Evolutionary conservation across 2,888 invertebrate genomes (phyloP), one percentile per base, ranked within the genome.

Genomic region (Tinea semifulvella): DNA sequence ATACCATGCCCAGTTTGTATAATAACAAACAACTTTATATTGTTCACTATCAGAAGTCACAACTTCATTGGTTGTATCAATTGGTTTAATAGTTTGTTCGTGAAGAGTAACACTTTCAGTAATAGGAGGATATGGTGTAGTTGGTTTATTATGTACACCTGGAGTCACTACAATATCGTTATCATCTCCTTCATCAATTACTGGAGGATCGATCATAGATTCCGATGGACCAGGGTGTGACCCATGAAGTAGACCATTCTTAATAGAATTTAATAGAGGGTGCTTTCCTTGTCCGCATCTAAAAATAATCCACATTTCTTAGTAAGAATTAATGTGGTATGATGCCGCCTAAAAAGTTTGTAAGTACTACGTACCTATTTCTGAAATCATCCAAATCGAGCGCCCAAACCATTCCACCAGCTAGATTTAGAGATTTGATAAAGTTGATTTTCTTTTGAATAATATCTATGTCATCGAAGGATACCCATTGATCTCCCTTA

Each of bases 1-100:
- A 68, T 95, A 95, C 93, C 94, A 95, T 18, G 95, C 93, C 95
- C 95, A 96, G 61, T 95, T 95, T 0, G 94, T 94, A 64, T 94
- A 95, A 61, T 95, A 95, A 58, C 95, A 95, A 3, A 95, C 88
- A 1, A 94, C 88, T 76, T 93, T 94, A 57, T 84, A 93, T 46
- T 63, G 60, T 50, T 74, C 73, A 48, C 70, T 66, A 4, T 50
- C 53, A 2, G 43, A 48, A 10, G 53, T 48, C 8, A 17, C 14
- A 43, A 48, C 48, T 13, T 31, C 31, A 31, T 31, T 13, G n/a
- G 10, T n/a, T 11, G 2, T 8, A 22, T 40, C n/a, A 22, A 4
- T 20, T 10, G 40, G 22, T 14, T 20, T 20, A 20, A 14, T 40
- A 2, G 38, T 38, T 6, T 13, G 19, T 40, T 40, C 40, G 5